Conservation (phyloP, 2,113 vertebrate genomes). For the Plestiodon gilberti region DNA sequence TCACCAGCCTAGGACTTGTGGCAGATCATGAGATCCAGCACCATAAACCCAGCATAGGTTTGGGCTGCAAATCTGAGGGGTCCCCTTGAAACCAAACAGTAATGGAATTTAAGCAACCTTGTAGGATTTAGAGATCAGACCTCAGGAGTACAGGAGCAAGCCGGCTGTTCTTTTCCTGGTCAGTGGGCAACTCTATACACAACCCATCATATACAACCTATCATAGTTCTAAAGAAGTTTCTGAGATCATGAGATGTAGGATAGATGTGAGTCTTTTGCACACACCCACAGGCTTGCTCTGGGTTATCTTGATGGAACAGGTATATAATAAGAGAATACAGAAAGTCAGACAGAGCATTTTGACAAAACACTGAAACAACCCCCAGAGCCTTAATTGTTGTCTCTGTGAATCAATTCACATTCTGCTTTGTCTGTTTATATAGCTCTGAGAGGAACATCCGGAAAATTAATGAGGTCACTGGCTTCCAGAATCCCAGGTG, state of each 20-base stretch:
- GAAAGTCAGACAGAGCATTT: background rate
- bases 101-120: no score
- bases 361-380: background rate
- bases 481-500: conserved; percentile 20
- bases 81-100: no score
- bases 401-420: conserved; percentile 3
- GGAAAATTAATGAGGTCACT: conserved; percentile 44
- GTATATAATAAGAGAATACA: background rate
- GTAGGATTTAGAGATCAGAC: background rate
- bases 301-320: background rate
- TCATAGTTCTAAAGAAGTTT: background rate
- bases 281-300: fast-evolving
- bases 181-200: background rate
- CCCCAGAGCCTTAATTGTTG: background rate
- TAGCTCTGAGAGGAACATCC: background rate
- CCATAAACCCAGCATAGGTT: no score
- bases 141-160: no score
- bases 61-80: no score
- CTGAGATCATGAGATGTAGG: background rate
- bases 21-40: no score
- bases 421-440: background rate
- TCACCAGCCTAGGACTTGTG: no score
- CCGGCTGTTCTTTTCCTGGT: background rate
- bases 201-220: background rate
- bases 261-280: background rate